phyloP scores from a whole-genome alignment of 2,113 vertebrate species.

The Tragelaphus scriptus region DNA sequence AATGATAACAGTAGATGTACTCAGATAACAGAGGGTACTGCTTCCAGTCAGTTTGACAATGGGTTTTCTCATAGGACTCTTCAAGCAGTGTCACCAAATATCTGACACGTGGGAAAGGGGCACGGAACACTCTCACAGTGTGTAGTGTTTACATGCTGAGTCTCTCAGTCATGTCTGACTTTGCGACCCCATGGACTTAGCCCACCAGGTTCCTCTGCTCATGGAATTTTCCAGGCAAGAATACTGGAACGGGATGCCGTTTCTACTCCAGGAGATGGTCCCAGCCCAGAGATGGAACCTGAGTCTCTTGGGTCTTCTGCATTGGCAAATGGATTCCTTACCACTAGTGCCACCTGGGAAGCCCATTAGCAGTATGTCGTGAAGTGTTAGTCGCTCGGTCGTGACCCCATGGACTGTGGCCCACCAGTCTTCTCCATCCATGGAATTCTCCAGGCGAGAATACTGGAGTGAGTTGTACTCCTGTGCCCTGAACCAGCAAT shows the following conservation, averaged over 20 bases:
- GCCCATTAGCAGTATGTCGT: neutral
- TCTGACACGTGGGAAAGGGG: neutral
- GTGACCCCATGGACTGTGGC: neutral
- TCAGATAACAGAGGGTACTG: neutral
- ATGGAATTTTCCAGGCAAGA: neutral
- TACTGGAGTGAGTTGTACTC: neutral
- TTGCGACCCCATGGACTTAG: neutral
- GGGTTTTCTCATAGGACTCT: neutral
- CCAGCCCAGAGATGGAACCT: neutral
- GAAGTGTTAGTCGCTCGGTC: neutral
- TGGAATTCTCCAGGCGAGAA: neutral
- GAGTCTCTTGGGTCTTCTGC: neutral
- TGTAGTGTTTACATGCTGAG: fast-evolving
- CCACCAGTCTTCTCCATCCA: neutral
- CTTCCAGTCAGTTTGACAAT: neutral
- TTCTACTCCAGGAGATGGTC: neutral
- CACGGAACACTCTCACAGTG: neutral
- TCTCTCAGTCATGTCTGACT: neutral
- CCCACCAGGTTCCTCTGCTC: neutral
- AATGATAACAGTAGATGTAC: neutral
- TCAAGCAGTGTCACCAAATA: neutral
- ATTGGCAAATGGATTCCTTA: neutral
- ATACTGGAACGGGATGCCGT: neutral
- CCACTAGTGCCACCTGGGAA: neutral
- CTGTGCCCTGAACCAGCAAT: neutral